Evolutionary conservation across 2,888 invertebrate species (phyloP).

Genomic region (Galerucella pusilla): DNA sequence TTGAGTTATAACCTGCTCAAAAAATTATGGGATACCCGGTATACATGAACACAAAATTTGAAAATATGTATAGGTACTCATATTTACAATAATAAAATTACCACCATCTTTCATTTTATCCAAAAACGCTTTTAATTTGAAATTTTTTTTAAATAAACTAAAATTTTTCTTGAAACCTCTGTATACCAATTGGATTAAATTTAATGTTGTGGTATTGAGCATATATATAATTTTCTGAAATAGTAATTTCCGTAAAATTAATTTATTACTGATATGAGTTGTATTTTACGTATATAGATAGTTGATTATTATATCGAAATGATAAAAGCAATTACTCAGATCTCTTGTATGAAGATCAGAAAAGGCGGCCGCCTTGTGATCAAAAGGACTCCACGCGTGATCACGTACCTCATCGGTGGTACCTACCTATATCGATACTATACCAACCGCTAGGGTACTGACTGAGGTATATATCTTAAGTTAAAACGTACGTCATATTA

Average conservation of each 20-base stretch:
- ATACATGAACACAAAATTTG: no score
- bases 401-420: slow-evolving; percentile 54
- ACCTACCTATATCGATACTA: slow-evolving; percentile 20
- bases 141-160: not conserved
- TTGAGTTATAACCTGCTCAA: no score
- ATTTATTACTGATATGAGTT: slow-evolving; percentile 23
- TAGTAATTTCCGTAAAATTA: slow-evolving; percentile 21
- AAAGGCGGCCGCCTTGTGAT: slow-evolving; percentile 58
- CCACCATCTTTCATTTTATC: no score
- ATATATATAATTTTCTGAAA: slow-evolving; percentile 6
- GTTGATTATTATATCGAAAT: slow-evolving; percentile 58
- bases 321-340: slow-evolving; percentile 58
- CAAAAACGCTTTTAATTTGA: no score
- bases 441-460: slow-evolving; percentile 19
- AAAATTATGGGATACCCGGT: no score
- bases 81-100: no score
- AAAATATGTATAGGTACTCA: no score
- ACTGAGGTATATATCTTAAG: slow-evolving; percentile 1
- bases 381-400: slow-evolving; percentile 60
- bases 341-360: slow-evolving; percentile 44
- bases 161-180: not conserved
- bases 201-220: no score
- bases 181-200: not conserved
- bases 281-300: slow-evolving; percentile 23
- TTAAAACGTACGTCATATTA: slow-evolving; percentile 16